These are phyloP conservation scores for Napeogenes inachia DNA, from an alignment of 2,888 invertebrate genomes.

Conservation along the genomic window DNA sequence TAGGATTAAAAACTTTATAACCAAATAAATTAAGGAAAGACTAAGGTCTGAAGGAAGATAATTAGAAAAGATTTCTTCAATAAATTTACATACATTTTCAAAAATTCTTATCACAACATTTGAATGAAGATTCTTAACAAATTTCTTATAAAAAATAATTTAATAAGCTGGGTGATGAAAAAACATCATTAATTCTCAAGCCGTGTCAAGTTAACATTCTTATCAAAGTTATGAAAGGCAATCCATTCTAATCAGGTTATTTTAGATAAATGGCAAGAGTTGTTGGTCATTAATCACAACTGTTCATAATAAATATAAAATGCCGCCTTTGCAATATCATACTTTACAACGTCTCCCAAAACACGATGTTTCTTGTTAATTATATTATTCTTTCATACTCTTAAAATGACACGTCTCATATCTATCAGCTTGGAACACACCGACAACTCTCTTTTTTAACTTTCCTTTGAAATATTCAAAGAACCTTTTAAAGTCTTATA, in stretches of 20 bases:
- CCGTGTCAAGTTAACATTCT: constrained; percentile 33
- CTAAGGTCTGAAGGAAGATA: too few relatives aligned
- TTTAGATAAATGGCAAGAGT: constrained; percentile 38
- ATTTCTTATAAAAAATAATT: constrained; percentile 15
- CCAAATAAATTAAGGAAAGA: constrained; percentile 7
- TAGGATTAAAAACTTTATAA: constrained; percentile 8
- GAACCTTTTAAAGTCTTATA: too few relatives aligned
- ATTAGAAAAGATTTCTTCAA: too few relatives aligned
- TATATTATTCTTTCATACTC: constrained; percentile 23
- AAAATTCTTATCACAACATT: too few relatives aligned
- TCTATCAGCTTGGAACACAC: not conserved
- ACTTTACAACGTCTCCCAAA: constrained; percentile 17
- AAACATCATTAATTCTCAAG: constrained; percentile 25
- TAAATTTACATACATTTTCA: too few relatives aligned
- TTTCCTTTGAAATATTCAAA: too few relatives aligned
- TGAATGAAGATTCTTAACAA: not conserved
- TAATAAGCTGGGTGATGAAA: constrained; percentile 16
- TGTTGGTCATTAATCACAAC: constrained; percentile 36
- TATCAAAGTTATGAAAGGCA: constrained; percentile 33
- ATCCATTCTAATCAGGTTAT: constrained; percentile 40
- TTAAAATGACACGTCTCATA: constrained; percentile 1
- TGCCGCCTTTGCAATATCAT: constrained; percentile 28
- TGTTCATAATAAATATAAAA: constrained; percentile 34
- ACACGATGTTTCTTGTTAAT: constrained; percentile 30
- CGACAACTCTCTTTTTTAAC: too few relatives aligned